Base-by-base conservation (phyloP, 2,113 vertebrate genomes). In the Corythoichthys intestinalis region DNA sequence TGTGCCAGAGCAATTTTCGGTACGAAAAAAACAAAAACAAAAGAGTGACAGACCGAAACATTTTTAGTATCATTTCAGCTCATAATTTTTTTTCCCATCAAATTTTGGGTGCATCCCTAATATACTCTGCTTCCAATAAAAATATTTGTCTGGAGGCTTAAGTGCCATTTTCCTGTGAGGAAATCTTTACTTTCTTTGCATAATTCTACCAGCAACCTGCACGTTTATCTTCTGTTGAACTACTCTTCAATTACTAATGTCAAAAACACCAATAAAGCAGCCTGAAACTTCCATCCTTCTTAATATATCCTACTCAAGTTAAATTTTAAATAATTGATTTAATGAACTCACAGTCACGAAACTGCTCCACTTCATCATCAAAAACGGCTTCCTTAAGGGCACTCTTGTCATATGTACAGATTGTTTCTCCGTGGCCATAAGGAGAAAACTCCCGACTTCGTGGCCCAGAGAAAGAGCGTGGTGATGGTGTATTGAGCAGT, bases 381-480 rank as follows among this genome's bases (percentile, higher is more conserved):
- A 99, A 99, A 75, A 99, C 94, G 0, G 97, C 97, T 85, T 98
- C 97, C 82, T 98, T 98, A 80, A 99, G 90, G 46, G 96, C 96
- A 1, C 94, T 97, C 89, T 98, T 99, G 87, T 98, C 96, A 0
- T 98, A 99, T 3, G 93, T 82, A 74, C 94, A 95, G 80, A 98
- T 97, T 41, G 94, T 93, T 74, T 99, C 97, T 0, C 92, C 85
- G 2, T 96, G 97, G 57, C 94, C 94, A 4, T 96, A 98, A 0
- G 96, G 95, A n/a, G 91, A 94, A 65, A 96, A 98, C 1, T 99
- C 97, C 0, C 96, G 94, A 2, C 87, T 72, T 5, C 97, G 93
- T 0, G 95, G 96, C 54, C 95, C 95, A 0, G 94, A 93, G 80
- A 98, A 98, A 59, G 95, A 87, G 0, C 96, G 95, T 0, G 95